phyloP scores from a whole-genome alignment of 2,113 vertebrate genomes.

The Bambusicola thoracicus region DNA sequence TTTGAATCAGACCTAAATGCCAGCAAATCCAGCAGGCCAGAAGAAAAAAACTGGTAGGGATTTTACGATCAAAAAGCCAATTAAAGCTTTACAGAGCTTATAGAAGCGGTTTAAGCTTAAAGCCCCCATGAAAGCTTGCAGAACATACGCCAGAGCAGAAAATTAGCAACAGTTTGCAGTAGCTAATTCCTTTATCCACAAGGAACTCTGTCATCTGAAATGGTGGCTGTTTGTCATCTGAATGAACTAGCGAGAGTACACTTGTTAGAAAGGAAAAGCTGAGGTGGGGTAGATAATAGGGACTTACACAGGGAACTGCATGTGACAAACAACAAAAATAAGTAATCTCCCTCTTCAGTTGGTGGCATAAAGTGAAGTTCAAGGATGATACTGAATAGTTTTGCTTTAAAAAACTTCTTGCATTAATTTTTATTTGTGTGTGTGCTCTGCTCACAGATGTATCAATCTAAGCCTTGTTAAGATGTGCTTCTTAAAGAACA shows the following conservation, averaged over 20 bases:
- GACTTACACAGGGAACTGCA: background rate
- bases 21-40: conserved; percentile 21
- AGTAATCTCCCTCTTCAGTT: background rate
- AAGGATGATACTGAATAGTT: background rate
- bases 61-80: conserved; percentile 42
- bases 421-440: background rate
- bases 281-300: background rate
- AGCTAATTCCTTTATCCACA: conserved; percentile 33
- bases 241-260: background rate
- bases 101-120: conserved; percentile 4
- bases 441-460: background rate
- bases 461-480: background rate
- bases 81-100: conserved; percentile 40
- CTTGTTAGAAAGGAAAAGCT: background rate
- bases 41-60: background rate
- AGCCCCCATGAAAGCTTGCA: background rate
- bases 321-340: background rate
- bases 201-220: background rate
- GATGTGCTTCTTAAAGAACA: background rate
- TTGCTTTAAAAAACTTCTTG: background rate
- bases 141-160: conserved; percentile 1
- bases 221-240: background rate
- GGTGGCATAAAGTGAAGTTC: background rate
- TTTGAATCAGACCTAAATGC: conserved; percentile 20
- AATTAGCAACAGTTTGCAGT: conserved; percentile 17